Evolutionary conservation across 2,113 vertebrate genomes (phyloP).

Genomic region (Seriola aureovittata): DNA sequence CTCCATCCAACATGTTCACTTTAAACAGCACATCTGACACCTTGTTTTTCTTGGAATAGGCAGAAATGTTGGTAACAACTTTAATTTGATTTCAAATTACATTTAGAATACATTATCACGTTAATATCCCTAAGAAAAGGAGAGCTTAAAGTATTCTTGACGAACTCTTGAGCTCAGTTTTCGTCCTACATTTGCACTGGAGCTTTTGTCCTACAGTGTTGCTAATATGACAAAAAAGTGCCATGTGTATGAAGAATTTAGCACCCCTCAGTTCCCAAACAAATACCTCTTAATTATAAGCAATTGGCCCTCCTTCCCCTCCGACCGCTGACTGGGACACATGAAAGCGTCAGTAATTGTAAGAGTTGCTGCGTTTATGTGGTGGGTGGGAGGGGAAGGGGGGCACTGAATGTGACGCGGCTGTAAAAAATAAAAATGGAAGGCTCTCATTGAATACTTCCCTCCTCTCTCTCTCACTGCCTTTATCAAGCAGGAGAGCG

Average conservation of each 20-base stretch:
- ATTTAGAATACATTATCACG: background rate
- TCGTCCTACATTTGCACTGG: background rate
- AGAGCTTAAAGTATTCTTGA: background rate
- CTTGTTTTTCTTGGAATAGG: background rate
- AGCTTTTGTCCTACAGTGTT: conserved; percentile 18
- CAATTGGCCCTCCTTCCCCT: conserved; percentile 65
- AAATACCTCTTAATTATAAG: conserved; percentile 78
- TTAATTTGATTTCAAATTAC: background rate
- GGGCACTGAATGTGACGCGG: conserved; percentile 50
- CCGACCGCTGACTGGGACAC: conserved; percentile 69
- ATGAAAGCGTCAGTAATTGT: conserved; percentile 75
- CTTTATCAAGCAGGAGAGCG: conserved; percentile 15
- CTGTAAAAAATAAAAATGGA: conserved; percentile 75
- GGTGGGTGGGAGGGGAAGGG: conserved; percentile 11
- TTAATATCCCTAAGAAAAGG: background rate
- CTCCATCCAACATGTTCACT: background rate
- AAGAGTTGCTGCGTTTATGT: conserved; percentile 66
- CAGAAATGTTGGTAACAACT: background rate
- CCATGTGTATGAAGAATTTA: conserved; percentile 69
- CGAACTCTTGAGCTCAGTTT: background rate
- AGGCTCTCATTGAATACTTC: conserved; percentile 78
- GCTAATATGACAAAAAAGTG: conserved; percentile 50
- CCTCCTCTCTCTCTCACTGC: conserved; percentile 64
- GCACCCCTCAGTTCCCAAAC: conserved; percentile 67
- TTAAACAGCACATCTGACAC: conserved; percentile 13